Conservation (phyloP, 37 sponge, comb jelly and placozoan species). For the Spongia lamella region DNA sequence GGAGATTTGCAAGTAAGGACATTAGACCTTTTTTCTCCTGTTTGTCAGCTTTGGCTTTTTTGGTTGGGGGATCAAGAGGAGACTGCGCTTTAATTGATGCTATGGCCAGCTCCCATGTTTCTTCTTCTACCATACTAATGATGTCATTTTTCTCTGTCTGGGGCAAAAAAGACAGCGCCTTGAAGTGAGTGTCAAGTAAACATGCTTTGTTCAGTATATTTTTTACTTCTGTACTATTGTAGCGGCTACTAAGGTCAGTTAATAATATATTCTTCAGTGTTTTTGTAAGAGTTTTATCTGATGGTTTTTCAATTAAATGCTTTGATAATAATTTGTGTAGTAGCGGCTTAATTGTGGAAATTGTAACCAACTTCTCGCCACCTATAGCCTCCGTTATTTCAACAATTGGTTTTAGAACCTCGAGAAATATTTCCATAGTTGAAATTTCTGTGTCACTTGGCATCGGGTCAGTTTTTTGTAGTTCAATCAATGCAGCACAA, state of each 20-base stretch:
- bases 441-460: conserved; percentile 20
- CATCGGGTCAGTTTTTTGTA: conserved; percentile 24
- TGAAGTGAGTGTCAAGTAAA: too few species aligned
- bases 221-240: too few species aligned
- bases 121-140: too few species aligned
- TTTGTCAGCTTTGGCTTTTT: too few species aligned
- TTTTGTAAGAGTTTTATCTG: conserved; percentile 7
- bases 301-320: not conserved
- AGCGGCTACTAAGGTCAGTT: conserved; percentile 9
- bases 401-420: conserved; percentile 27
- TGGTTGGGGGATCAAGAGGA: too few species aligned
- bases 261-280: not conserved
- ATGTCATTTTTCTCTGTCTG: too few species aligned
- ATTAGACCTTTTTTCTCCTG: too few species aligned
- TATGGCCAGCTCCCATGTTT: too few species aligned
- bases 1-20: too few species aligned
- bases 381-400: conserved; percentile 37
- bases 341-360: conserved; percentile 26
- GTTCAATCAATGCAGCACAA: conserved; percentile 22
- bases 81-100: too few species aligned
- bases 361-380: conserved; percentile 33
- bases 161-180: too few species aligned
- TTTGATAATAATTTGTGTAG: conserved; percentile 10
- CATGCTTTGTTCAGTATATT: too few species aligned
- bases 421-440: conserved; percentile 4